Evolutionary conservation across 1,140 invertebrate genomes (phyloP), one percentile per base, ranked within the genome.

Genomic region (Drosophila arawakana): DNA sequence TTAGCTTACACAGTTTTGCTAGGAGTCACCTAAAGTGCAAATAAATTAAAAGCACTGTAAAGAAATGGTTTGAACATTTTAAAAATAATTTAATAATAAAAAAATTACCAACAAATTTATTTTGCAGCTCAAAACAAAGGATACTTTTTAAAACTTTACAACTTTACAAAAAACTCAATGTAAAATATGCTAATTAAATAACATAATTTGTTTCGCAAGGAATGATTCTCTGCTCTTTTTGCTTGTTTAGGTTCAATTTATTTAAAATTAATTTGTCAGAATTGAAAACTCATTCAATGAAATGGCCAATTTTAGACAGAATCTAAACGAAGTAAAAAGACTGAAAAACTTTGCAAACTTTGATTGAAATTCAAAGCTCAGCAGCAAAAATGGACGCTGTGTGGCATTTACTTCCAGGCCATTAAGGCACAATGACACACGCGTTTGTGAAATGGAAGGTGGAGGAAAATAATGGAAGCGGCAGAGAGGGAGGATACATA

Each of bases 331-430:
- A 69, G 52, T 8, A 44, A 58, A 49, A 57, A 25, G 37, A 57
- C 9, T 1, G 2, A 7, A 9, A 46, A 68, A 73, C 58, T 76
- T 76, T 76, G 50, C 11, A 39, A 73, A 62, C 57, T 62, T 73
- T 67, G 61, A 68, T 76, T 73, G 62, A 73, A 73, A 76, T 49
- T 61, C 34, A 44, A 61, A 66, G 50, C 57, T 61, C 41, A 55
- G 61, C 69, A 72, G 44, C 6, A 66, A 54, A 72, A 66, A 15
- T 57, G 55, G 62, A 72, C 54, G 70, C 55, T 34, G 18, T 39
- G 18, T 76, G 73, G 61, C 69, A 73, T 76, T 76, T 58, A 67
- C 70, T 76, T 76, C 62, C 74, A 76, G 70, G 62, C 74, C 74
- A 76, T 76, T 73, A 73, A 76, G 57, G 49, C 69, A 67, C 70